Percentiles rank a stretch among this genome's conserved stretches.
Evolutionary conservation across 37 sponge, comb jelly and placozoan species (phyloP).

Genomic region (Oopsacas minuta): DNA sequence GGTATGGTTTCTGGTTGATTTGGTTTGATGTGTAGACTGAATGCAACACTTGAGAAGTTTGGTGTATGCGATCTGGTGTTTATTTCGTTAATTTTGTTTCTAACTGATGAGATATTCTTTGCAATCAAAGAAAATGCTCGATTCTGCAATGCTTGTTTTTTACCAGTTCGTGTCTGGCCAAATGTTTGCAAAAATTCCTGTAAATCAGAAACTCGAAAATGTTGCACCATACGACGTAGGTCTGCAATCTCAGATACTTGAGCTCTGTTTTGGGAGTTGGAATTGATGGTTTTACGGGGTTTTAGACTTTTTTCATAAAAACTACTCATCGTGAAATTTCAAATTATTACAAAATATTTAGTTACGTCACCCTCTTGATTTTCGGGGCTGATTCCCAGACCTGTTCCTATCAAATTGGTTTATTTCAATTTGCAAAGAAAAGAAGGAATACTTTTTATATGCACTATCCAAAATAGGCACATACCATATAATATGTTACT

Average conservation of each 20-base stretch:
- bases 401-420: background rate
- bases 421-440: background rate
- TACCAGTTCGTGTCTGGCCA: constrained; percentile 43
- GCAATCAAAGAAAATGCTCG: constrained; percentile 22
- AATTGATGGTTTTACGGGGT: background rate
- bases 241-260: background rate
- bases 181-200: constrained; percentile 43
- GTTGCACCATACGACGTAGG: constrained; percentile 1
- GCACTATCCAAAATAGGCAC: background rate
- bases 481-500: background rate
- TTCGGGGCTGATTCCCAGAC: background rate
- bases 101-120: background rate
- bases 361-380: background rate
- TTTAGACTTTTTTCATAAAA: background rate
- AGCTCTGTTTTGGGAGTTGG: background rate
- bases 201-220: constrained; percentile 62
- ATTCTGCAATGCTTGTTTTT: constrained; percentile 43
- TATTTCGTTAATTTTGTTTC: background rate
- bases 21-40: background rate
- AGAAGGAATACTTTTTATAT: constrained; percentile 12
- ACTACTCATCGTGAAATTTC: background rate
- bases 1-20: background rate
- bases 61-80: background rate
- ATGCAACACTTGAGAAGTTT: background rate
- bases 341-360: background rate